Base-by-base conservation (phyloP, 1,140 invertebrate genomes). In the Drosophila equinoxialis region DNA sequence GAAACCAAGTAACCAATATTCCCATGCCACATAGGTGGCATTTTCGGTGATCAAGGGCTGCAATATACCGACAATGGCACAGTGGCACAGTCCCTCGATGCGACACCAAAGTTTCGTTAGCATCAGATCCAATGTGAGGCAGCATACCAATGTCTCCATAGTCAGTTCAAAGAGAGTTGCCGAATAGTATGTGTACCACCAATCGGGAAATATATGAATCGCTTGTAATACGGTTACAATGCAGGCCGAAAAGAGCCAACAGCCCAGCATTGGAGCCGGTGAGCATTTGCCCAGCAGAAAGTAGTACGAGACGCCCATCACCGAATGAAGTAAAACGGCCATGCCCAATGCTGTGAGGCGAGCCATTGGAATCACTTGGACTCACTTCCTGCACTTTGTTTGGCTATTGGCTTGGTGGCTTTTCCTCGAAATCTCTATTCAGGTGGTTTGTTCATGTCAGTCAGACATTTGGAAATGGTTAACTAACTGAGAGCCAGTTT, bases 221-320 rank as follows among this genome's bases (percentile, higher is more conserved):
- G 63, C 61, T 17, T 77, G 79, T 26, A 86, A 62, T 6, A 82
- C 61, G 13, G 83, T 57, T 5, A 74, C 62, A 33, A 86, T 74
- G 42, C 82, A 71, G 45, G 79, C 82, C 6, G 84, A 64, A 35
- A 86, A 86, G 8, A 86, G 65, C 82, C 83, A 86, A 37, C 75
- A 75, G 33, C 82, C 82, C 20, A 86, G 10, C 0, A 79, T 54
- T 1, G 82, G 77, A 3, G 72, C 61, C 10, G 79, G 74, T 0
- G 72, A 51, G 33, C 55, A 63, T n/a, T 72, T 72, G n/a, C 41
- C 74, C 13, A 77, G 17, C 30, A 69, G 62, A 17, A 71, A 79
- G 23, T 86, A 86, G 55, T 86, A 86, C 11, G 82, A 86, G 20
- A 82, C 48, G n/a, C 83, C 82, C 71, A 86, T 62, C 8, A 87